Conservation (phyloP, 2,888 invertebrate species). For the Synanthedon tipuliformis region DNA sequence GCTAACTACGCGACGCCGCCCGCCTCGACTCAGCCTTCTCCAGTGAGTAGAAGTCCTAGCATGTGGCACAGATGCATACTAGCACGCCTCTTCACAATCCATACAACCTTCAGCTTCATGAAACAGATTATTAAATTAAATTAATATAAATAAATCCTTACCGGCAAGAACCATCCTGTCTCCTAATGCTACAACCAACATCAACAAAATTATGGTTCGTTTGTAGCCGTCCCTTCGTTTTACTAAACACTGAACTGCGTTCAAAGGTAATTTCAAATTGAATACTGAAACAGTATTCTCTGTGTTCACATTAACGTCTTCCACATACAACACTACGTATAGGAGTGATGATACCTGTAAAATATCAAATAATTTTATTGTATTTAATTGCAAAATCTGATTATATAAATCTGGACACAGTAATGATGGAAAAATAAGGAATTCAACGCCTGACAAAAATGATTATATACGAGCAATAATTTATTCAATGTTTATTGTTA, state of each 20-base stretch:
- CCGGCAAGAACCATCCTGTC: slow-evolving; percentile 55
- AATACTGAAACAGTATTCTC: slow-evolving; percentile 68
- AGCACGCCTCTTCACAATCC: too few species aligned
- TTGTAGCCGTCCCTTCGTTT: slow-evolving; percentile 73
- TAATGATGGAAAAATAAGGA: too few species aligned
- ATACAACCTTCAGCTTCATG: too few species aligned
- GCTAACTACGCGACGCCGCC: too few species aligned
- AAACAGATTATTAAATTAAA: too few species aligned
- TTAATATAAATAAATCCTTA: slow-evolving; percentile 8
- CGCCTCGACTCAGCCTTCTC: too few species aligned
- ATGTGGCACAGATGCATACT: too few species aligned
- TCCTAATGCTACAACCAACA: slow-evolving; percentile 71
- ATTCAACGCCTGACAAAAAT: too few species aligned
- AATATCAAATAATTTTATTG: not conserved
- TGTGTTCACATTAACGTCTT: slow-evolving; percentile 74
- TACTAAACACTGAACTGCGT: slow-evolving; percentile 68
- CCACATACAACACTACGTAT: slow-evolving; percentile 72
- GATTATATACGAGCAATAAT: too few species aligned
- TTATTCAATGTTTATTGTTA: too few species aligned
- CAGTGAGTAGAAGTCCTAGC: too few species aligned
- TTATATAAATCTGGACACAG: not conserved
- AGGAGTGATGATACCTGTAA: slow-evolving; percentile 67
- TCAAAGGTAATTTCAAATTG: slow-evolving; percentile 52
- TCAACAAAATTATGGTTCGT: slow-evolving; percentile 72
- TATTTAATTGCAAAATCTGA: not conserved